Evolutionary conservation across 2,888 invertebrate species (phyloP).

Genomic region (Operophtera brumata): DNA sequence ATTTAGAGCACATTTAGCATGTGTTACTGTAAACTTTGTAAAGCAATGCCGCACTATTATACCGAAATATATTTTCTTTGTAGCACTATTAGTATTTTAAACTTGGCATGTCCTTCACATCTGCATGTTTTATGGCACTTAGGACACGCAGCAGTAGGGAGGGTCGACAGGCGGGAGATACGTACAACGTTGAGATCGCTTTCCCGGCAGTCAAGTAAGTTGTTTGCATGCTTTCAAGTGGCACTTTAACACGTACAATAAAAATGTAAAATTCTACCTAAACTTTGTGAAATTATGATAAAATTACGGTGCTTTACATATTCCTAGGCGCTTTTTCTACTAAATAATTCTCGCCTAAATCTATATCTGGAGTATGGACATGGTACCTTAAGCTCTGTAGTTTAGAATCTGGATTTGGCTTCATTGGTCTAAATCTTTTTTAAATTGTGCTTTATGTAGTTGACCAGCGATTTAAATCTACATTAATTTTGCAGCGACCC

Average conservation of each 20-base stretch:
- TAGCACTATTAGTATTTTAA: constrained; percentile 44
- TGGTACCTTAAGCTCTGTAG: constrained; percentile 3
- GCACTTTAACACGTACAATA: constrained; percentile 48
- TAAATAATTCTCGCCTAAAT: background rate
- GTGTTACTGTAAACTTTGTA: constrained; percentile 36
- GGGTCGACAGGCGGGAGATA: constrained; percentile 92
- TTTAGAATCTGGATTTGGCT: constrained; percentile 9
- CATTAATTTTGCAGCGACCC: constrained; percentile 86
- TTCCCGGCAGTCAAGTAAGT: constrained; percentile 96
- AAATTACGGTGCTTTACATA: constrained; percentile 8
- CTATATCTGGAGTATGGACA: background rate
- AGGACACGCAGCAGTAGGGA: constrained; percentile 86
- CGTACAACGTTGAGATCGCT: constrained; percentile 94
- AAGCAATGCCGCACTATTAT: constrained; percentile 30
- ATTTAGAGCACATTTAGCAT: constrained; percentile 44
- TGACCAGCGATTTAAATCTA: background rate
- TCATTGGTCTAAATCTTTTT: constrained; percentile 4
- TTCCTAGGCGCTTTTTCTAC: constrained; percentile 2
- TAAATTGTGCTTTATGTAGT: background rate
- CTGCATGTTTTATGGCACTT: constrained; percentile 82
- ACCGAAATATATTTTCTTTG: constrained; percentile 15
- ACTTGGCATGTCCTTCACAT: constrained; percentile 71
- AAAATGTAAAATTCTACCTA: constrained; percentile 23
- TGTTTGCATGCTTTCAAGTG: constrained; percentile 51
- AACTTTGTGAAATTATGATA: constrained; percentile 26